phyloP scores from a whole-genome alignment of 2,113 vertebrate species.

The Ageneiosus marmoratus region DNA sequence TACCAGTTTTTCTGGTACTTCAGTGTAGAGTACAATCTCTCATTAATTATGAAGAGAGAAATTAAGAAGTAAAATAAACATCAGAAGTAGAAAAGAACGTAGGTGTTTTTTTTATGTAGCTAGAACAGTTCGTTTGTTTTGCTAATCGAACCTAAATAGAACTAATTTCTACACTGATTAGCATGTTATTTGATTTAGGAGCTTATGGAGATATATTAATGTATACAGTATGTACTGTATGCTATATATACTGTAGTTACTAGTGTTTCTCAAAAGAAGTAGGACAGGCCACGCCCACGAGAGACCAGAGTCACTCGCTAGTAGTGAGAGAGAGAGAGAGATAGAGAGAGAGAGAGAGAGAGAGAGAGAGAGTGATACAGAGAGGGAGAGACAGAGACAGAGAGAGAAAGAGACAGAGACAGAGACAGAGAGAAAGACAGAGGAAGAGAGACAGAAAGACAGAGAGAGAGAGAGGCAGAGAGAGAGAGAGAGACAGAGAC shows the following conservation, averaged over 20 bases:
- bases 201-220: neutral
- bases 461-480: too few relatives aligned
- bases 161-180: neutral
- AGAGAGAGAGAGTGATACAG: too few relatives aligned
- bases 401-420: too few relatives aligned
- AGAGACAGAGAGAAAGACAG: too few relatives aligned
- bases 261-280: neutral
- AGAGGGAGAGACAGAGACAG: too few relatives aligned
- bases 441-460: too few relatives aligned
- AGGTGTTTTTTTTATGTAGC: neutral
- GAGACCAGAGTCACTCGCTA: neutral
- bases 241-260: neutral
- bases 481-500: too few relatives aligned
- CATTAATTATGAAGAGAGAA: neutral
- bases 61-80: neutral
- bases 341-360: too few relatives aligned
- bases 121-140: neutral
- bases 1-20: too few relatives aligned
- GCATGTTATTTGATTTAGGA: neutral
- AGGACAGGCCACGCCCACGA: neutral
- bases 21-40: too few relatives aligned
- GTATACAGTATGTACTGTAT: too few relatives aligned
- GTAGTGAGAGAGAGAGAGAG: too few relatives aligned
- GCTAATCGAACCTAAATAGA: neutral
- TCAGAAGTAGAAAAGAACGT: neutral